Evolutionary conservation across 2,113 vertebrate genomes (phyloP), one percentile per base, ranked within the genome.

Genomic region (Hemiscyllium ocellatum): DNA sequence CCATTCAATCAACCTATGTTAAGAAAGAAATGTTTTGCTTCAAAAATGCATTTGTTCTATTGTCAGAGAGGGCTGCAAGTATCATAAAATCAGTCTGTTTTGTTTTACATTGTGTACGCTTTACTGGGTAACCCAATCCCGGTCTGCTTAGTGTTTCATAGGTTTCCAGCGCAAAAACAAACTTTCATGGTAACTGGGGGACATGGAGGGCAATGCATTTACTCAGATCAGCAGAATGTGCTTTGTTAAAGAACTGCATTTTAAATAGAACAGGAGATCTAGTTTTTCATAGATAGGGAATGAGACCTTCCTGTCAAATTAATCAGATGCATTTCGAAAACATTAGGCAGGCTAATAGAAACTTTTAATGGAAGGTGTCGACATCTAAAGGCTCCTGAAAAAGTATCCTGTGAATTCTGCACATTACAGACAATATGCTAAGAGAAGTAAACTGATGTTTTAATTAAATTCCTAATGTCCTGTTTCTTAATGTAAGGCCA

Each of bases 141-240:
- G 10, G 10, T 72, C 42, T 95, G 93, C 72, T 72, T 42, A 95
- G 47, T 72, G 93, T 42, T 68, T 70, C 42, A 68, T 70, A 42
- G 93, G 68, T 95, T 42, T 72, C 91, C 93, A 95, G 68, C 72
- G 50, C 93, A 95, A 95, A 70, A 95, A 22, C 72, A 72, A 72
- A 20, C 56, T 42, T 72, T 72, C 68, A 17, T 50, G 68, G 68
- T 94, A 70, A 95, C 68, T 33, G 68, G 93, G 42, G 72, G 91
- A 95, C 13, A 72, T 95, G 37, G 68, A 69, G 22, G 72, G 68
- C 37, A 72, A 72, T 17, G 93, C 68, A 95, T 42, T 95, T 95
- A 95, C 68, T 72, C 20, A 95, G 93, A 94, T 70, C 68, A 47
- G n/a, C 65, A 94, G 91, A 94, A 69, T 66, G 61, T 22, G 69